Percentiles rank a stretch among this genome's conserved stretches.
These are phyloP conservation scores for Gasterosteus nipponicus DNA, from an alignment of 2,113 vertebrate species.

Conservation along the genomic window DNA sequence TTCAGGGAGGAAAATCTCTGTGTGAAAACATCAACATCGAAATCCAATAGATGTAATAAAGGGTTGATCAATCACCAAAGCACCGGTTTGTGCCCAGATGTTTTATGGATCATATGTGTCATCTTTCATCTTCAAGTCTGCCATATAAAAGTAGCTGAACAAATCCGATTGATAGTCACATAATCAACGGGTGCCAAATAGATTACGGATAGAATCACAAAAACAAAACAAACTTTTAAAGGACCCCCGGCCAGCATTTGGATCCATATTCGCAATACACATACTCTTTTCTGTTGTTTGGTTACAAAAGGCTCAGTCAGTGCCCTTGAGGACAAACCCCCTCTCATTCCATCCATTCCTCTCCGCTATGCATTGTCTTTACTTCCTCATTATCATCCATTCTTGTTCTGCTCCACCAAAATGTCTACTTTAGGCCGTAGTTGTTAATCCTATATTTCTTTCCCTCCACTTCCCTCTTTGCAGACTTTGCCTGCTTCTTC, in stretches of 20 bases:
- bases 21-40: constrained; percentile 24
- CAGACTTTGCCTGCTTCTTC: constrained; percentile 29
- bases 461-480: not conserved
- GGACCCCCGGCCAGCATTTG: not conserved
- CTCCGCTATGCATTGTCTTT: not conserved
- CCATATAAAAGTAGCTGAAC: not conserved
- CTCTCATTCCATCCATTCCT: not conserved
- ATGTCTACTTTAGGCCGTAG: constrained; percentile 11
- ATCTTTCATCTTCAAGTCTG: constrained; percentile 22
- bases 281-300: not conserved
- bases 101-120: not conserved
- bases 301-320: not conserved
- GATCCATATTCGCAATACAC: not conserved
- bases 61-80: not conserved
- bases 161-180: not conserved
- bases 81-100: not conserved
- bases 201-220: not conserved
- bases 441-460: constrained; percentile 28
- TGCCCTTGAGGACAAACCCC: constrained; percentile 13
- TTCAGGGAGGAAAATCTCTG: constrained; percentile 14
- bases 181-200: not conserved
- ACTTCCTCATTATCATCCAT: not conserved
- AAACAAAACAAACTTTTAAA: not conserved
- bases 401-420: constrained; percentile 5
- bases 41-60: constrained; percentile 33